Percentiles rank a stretch among this genome's conserved stretches.
phyloP scores from a whole-genome alignment of 2,797 vertebrate genomes.

The Hydrophis major region DNA sequence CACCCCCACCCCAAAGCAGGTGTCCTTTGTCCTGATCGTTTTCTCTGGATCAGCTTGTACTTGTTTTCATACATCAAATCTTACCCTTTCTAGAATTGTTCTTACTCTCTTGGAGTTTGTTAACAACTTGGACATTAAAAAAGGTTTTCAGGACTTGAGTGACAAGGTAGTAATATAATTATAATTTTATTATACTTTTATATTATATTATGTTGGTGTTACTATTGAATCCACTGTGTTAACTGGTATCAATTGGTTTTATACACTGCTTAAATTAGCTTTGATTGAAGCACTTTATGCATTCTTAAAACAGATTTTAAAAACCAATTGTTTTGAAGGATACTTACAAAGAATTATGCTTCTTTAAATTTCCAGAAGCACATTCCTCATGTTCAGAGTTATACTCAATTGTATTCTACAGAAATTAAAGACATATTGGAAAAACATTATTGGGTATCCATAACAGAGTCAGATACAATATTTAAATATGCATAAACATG shows the following conservation, averaged over 20 bases:
- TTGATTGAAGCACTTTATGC: not conserved
- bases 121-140: not conserved
- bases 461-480: not conserved
- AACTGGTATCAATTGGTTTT: not conserved
- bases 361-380: not conserved
- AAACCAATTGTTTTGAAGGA: conserved; percentile 3
- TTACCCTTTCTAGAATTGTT: not conserved
- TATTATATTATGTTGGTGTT: not conserved
- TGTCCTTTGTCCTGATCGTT: not conserved
- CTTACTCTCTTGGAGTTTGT: not conserved
- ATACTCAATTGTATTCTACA: conserved; percentile 54
- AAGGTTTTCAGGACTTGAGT: not conserved
- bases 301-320: not conserved
- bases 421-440: conserved; percentile 35
- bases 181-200: not conserved
- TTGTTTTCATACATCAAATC: not conserved
- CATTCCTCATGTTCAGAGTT: conserved; percentile 34
- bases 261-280: not conserved
- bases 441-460: not conserved
- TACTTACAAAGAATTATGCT: conserved; percentile 60
- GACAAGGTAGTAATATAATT: not conserved
- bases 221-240: not conserved
- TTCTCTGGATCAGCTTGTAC: not conserved
- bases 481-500: not conserved
- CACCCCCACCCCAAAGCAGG: not conserved